Evolutionary conservation across 2,888 invertebrate genomes (phyloP).

Genomic region (Griposia aprilina): DNA sequence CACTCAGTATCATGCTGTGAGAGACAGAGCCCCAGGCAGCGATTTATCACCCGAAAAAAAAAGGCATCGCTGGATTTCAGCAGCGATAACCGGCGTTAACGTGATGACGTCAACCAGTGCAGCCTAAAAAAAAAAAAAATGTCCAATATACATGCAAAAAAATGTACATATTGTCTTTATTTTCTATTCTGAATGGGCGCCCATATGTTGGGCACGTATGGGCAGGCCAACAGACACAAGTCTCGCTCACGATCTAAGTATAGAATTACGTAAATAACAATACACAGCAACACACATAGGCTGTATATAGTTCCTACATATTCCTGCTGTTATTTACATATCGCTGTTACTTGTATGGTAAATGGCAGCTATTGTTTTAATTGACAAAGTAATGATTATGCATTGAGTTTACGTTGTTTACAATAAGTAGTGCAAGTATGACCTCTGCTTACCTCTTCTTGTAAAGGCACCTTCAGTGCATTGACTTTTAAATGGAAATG

Average conservation of each 20-base stretch:
- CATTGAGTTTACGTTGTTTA: constrained; percentile 32
- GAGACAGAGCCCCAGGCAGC: no score
- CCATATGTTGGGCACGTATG: no score
- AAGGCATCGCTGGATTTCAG: no score
- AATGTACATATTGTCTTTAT: not conserved
- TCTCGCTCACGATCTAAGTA: constrained; percentile 13
- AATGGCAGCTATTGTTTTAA: constrained; percentile 47
- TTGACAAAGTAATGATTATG: constrained; percentile 50
- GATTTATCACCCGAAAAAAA: no score
- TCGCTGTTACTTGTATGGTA: constrained; percentile 1
- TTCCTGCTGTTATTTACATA: constrained; percentile 26
- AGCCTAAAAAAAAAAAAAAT: no score
- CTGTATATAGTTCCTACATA: constrained; percentile 24
- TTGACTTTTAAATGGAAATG: constrained; percentile 35
- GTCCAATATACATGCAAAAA: no score
- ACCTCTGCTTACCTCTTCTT: constrained; percentile 41
- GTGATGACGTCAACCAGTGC: no score
- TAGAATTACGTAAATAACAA: constrained; percentile 32
- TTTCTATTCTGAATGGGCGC: not conserved
- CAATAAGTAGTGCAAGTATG: constrained; percentile 15
- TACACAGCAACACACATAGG: constrained; percentile 9
- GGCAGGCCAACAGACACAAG: not conserved
- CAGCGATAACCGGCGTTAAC: no score
- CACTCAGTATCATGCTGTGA: no score
- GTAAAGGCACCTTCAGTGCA: constrained; percentile 44